These are phyloP conservation scores for Silurus asotus DNA, from an alignment of 2,113 vertebrate genomes.

Conservation along the genomic window DNA sequence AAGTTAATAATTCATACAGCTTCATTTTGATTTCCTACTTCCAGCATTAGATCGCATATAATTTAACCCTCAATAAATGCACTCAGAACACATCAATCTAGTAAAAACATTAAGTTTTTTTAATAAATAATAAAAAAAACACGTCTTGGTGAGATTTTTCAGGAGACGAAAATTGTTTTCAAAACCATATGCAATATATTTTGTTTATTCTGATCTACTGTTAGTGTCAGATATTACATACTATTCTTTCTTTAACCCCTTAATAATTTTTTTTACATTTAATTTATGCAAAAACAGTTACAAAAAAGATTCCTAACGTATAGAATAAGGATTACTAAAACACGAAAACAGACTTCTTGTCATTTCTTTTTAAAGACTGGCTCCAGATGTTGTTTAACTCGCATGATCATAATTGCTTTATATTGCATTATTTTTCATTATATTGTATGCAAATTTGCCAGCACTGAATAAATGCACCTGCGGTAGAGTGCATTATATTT, in stretches of 20 bases:
- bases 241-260: too few relatives aligned
- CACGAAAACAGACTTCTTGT: not conserved
- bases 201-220: too few relatives aligned
- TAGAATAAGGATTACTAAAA: not conserved
- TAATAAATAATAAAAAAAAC: not conserved
- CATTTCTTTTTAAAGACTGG: not conserved
- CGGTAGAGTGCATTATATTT: not conserved
- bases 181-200: too few relatives aligned
- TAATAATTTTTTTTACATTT: too few relatives aligned
- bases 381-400: not conserved
- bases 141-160: not conserved
- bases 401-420: not conserved
- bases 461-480: not conserved
- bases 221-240: too few relatives aligned
- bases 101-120: too few relatives aligned
- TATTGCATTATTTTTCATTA: not conserved
- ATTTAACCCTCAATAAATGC: too few relatives aligned
- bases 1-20: too few relatives aligned
- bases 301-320: not conserved
- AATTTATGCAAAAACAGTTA: too few relatives aligned
- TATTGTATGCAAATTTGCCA: not conserved
- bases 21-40: too few relatives aligned
- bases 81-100: too few relatives aligned
- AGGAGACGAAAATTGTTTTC: not conserved
- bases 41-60: too few relatives aligned